Evolutionary conservation across 1,140 invertebrate genomes (phyloP).

Genomic region (Sycobia sp.): DNA sequence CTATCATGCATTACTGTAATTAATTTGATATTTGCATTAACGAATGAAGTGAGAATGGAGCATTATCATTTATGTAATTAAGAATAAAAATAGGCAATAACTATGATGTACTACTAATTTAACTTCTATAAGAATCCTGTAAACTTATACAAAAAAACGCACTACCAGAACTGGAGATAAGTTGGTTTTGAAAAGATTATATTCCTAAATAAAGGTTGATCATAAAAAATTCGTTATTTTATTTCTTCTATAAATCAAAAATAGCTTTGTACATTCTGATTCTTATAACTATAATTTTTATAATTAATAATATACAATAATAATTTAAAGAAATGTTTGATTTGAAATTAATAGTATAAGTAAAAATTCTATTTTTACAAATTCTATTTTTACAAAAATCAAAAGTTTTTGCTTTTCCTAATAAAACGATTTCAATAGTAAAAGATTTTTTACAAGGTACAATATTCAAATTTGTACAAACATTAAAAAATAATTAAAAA

Average conservation of each 20-base stretch:
- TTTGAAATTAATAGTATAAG: background rate
- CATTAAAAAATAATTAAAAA: background rate
- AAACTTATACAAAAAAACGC: constrained; percentile 18
- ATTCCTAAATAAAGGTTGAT: constrained; percentile 55
- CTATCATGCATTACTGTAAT: background rate
- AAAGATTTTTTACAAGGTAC: background rate
- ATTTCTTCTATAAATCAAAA: constrained; percentile 5
- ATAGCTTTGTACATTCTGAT: background rate
- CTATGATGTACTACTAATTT: constrained; percentile 10
- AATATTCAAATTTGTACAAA: background rate
- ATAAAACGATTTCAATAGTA: background rate
- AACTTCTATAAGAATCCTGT: constrained; percentile 12
- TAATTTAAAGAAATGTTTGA: background rate
- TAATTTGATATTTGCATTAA: background rate
- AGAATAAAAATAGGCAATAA: background rate
- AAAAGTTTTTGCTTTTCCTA: background rate
- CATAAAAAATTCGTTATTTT: constrained; percentile 34
- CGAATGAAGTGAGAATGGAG: background rate
- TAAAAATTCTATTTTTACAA: background rate
- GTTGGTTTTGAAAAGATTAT: constrained; percentile 52
- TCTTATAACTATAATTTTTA: background rate
- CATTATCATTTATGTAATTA: background rate
- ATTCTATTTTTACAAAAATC: background rate
- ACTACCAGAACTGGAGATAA: constrained; percentile 39
- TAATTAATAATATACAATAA: constrained; percentile 5